phyloP scores from a whole-genome alignment of 2,797 vertebrate species.

The Ptychobarbus kaznakovi region DNA sequence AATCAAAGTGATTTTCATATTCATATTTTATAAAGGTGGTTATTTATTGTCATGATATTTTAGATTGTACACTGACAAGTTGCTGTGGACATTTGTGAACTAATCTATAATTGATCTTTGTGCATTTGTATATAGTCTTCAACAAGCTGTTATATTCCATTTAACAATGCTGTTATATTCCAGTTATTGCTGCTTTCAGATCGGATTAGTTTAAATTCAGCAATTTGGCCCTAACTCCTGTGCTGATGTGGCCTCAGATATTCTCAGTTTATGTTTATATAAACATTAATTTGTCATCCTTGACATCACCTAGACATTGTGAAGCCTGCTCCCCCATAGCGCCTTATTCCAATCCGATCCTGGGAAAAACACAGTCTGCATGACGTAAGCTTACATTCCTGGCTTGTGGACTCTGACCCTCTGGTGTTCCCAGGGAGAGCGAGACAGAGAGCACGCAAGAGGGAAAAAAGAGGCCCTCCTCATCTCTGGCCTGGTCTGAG shows the following conservation, averaged over 20 bases:
- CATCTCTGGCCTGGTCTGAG: slow-evolving; percentile 64
- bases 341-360: slow-evolving; percentile 64
- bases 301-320: slow-evolving; percentile 42
- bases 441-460: slow-evolving; percentile 33
- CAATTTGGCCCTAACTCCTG: neutral
- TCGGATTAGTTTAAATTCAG: slow-evolving; percentile 6
- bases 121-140: neutral
- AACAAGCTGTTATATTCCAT: neutral
- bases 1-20: neutral
- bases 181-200: neutral
- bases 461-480: slow-evolving; percentile 31
- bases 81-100: neutral
- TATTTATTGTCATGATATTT: neutral
- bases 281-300: slow-evolving; percentile 30
- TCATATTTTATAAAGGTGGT: neutral
- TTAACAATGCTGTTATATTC: neutral
- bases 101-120: neutral
- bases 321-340: slow-evolving; percentile 18
- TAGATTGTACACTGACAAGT: neutral
- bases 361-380: slow-evolving; percentile 68
- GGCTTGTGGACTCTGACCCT: slow-evolving; percentile 72
- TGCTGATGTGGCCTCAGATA: slow-evolving; percentile 7
- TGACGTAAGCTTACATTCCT: slow-evolving; percentile 69
- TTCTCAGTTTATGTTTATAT: slow-evolving; percentile 10
- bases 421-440: slow-evolving; percentile 50